Evolutionary conservation across 1,140 invertebrate species (phyloP), one percentile per base, ranked within the genome.

Genomic region (Musca vetustissima): DNA sequence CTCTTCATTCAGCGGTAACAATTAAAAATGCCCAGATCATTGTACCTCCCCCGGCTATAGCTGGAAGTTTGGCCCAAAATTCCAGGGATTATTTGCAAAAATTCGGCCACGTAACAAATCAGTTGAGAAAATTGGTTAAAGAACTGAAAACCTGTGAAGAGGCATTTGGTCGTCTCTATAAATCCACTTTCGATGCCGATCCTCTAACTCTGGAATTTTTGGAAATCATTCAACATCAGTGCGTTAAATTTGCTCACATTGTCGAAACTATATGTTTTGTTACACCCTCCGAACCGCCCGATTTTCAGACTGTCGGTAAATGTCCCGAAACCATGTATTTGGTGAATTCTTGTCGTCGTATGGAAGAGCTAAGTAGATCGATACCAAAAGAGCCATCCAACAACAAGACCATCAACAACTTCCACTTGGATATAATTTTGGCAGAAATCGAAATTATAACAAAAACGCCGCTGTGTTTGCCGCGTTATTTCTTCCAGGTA

Each of bases 171-270:
- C 89, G 89, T 70, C 85, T 98, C 1, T 97, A 96, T 78, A 91
- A 95, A 78, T 93, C 93, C 17, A 93, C 94, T 48, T 98, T 98
- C 85, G 94, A 98, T 86, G 95, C 95, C 11, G 95, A 98, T 85
- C 89, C 90, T 47, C 87, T 88, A 11, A 93, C 93, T n/a, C 82
- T 97, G 57, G 84, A 89, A 36, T 94, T 95, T 75, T 88, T 98
- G 3, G 85, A 89, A 75, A 87, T 89, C 82, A 88, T 75, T 0
- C 79, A 83, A 22, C 78, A 81, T 21, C 78, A 80, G 47, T 83
- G 80, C 61, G 76, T 76, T 1, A 67, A 80, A 1, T 77, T 83
- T 25, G 77, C 77, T 0, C 73, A 81, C 47, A 81, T 82, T n/a
- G 75, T 83, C 2, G 80, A 82, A 66, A 75, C 74, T 0, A 78